Evolutionary conservation across 2,797 vertebrate species (phyloP).

Genomic region (Sparus aurata): DNA sequence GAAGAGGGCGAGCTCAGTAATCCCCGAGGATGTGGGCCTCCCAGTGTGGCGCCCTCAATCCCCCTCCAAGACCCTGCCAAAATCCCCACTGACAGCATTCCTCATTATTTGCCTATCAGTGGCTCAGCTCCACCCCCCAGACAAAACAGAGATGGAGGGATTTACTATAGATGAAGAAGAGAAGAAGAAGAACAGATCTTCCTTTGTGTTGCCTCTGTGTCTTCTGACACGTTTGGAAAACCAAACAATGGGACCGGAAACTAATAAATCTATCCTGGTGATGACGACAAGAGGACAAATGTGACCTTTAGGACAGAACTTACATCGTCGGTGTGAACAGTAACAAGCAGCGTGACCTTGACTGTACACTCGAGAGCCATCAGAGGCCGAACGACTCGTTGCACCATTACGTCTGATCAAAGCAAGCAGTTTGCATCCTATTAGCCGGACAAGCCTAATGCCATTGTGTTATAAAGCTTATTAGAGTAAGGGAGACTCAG

Average conservation of each 20-base stretch:
- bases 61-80: conserved; percentile 49
- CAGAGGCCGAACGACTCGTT: not conserved
- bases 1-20: conserved; percentile 64
- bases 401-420: conserved; percentile 26
- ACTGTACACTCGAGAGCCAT: conserved; percentile 11
- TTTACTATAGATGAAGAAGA: conserved; percentile 17
- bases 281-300: not conserved
- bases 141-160: conserved; percentile 41
- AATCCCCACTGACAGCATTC: conserved; percentile 63
- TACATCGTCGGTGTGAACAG: not conserved
- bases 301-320: not conserved
- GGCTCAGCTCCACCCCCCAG: conserved; percentile 58
- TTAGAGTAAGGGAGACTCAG: conserved; percentile 45
- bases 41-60: conserved; percentile 67
- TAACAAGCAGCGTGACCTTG: conserved; percentile 6
- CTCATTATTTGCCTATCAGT: conserved; percentile 66
- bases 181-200: conserved; percentile 21
- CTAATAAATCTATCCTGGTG: not conserved
- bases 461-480: conserved; percentile 52
- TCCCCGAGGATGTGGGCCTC: conserved; percentile 67
- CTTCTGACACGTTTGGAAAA: not conserved
- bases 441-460: conserved; percentile 51
- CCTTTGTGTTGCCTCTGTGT: not conserved
- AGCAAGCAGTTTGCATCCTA: conserved; percentile 45
- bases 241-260: not conserved